Evolutionary conservation across 2,888 invertebrate genomes (phyloP).

Genomic region (Drosophila crucigera): DNA sequence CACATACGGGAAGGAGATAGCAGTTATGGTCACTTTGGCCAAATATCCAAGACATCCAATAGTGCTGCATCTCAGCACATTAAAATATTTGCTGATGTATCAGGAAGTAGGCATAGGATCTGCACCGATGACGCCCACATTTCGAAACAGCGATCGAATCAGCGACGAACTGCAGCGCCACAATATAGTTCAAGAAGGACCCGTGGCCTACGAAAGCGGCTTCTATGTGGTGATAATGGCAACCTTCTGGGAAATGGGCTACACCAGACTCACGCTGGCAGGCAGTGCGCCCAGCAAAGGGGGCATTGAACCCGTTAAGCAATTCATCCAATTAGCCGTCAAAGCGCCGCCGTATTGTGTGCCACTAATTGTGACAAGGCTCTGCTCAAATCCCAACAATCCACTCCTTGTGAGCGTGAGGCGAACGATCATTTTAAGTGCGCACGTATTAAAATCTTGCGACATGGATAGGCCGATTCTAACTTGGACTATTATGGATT

Average conservation of each 20-base stretch:
- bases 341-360: slow-evolving; percentile 4
- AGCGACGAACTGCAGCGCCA: neutral
- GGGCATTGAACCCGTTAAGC: neutral
- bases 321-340: neutral
- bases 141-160: neutral
- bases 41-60: slow-evolving; percentile 10
- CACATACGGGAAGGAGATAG: neutral
- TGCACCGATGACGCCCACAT: neutral
- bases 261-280: neutral
- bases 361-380: slow-evolving; percentile 1
- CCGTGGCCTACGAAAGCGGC: slow-evolving; percentile 2
- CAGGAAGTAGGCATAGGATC: neutral
- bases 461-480: neutral
- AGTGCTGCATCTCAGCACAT: slow-evolving; percentile 9
- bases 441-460: neutral
- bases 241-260: slow-evolving; percentile 27
- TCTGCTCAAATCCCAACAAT: neutral
- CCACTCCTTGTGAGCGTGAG: neutral
- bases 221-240: slow-evolving; percentile 14
- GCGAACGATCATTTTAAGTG: neutral
- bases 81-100: slow-evolving; percentile 28
- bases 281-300: neutral
- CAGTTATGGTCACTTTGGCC: slow-evolving; percentile 18
- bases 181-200: neutral
- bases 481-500: slow-evolving; percentile 29